Base-by-base conservation (phyloP, 2,113 vertebrate genomes). In the Hippoglossus stenolepis region DNA sequence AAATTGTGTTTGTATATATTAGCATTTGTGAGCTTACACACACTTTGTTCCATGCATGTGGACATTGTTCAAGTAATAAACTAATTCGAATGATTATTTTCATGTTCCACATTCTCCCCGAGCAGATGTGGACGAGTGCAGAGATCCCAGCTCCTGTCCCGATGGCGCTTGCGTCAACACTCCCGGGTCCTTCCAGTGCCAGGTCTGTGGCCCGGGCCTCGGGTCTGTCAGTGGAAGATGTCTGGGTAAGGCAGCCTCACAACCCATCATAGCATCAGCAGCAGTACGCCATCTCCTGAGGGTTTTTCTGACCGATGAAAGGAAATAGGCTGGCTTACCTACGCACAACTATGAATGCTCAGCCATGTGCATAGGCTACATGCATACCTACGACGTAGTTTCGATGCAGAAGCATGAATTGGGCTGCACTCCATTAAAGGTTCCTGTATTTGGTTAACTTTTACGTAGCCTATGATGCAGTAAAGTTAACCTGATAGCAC, bases 141-240 rank as follows among this genome's bases (percentile, higher is more conserved):
- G 93, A 87, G 94, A 95, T 82, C 93, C 94, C 38, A 93, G 83
- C 78, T 94, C 93, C 68, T 97, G 96, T 78, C 95, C 89, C 62
- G 73, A 23, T 0, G 94, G 93, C 15, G 93, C 91, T 85, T 97
- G 96, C 73, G 63, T 96, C 91, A 97, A 98, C 89, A 95, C 94
- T 0, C 89, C 69, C 0, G 96, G 96, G 77, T 97, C 96, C 83
- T 98, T 95, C 90, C 82, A 92, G 43, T 98, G 96, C 92, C 93
- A 95, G 89, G 90, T 86, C 88, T 98, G 97, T 67, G 90, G 85
- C n/a, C 89, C 87, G 2, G 96, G 97, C 65, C 96, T 96, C 89
- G 86, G 1, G 84, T 89, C 93, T 54, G 87, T 90, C 62, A 90
- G 90, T 0, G 95, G 95, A 61, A 93, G 91, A 93, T 98, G 97